Base-by-base conservation (phyloP, 2,113 vertebrate genomes). In the Phycodurus eques region DNA sequence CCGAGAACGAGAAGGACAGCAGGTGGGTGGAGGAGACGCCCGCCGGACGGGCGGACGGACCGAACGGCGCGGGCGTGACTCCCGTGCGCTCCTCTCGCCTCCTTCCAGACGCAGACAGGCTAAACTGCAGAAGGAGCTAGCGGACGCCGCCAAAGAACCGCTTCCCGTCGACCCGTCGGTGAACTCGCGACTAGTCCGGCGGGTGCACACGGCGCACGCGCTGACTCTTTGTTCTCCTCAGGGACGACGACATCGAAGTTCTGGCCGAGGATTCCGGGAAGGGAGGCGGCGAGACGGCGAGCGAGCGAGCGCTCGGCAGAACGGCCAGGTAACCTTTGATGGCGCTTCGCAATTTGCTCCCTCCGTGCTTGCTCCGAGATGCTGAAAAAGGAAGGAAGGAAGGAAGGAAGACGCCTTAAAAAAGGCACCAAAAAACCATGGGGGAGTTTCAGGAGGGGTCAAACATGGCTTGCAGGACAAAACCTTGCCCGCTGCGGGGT, bases 231-330 rank as follows among this genome's bases (percentile, higher is more conserved):
- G 35, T 60, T 71, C 27, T 83, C 35, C 76, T 61, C 90, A 99
- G 97, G 87, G 98, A 99, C 14, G 97, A 99, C 78, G 97, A 99
- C 85, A 99, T 99, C 0, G 96, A 99, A 86, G 97, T 99, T 46
- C 91, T 99, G 54, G 60, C 90, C 0, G 96, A 98, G 53, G 98
- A 99, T 20, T 89, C 91, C 46, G 93, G 92, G 0, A 98, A 98
- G 46, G 89, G 87, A 3, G 76, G 91, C 0, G 95, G 94, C 54
- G 96, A 98, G 68, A 89, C 92, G 0, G 96, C 96, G 0, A 95
- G 94, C 0, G 93, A 90, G 79, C 89, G 93, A 64, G 59, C 83
- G 0, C n/a, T 92, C 67, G 91, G 87, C 87, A 91, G 95, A 35
- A 91, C 92, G 0, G 79, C 94, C 70, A 95, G 94, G 97, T 99